phyloP scores from a whole-genome alignment of 2,797 vertebrate species.

The Rhinichthys osculus region DNA sequence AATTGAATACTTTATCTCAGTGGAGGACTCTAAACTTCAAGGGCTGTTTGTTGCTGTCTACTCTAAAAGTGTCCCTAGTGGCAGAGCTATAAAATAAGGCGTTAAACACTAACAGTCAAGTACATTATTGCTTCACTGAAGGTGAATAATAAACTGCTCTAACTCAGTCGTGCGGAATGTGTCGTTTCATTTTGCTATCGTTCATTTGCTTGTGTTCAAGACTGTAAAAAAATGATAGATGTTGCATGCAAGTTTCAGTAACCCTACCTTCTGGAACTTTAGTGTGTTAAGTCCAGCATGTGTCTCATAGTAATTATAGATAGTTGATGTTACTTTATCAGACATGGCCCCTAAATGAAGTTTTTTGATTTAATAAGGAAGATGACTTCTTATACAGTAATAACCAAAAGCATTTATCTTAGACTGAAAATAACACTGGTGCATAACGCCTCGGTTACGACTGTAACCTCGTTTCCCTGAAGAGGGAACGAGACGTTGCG shows the following conservation, averaged over 20 bases:
- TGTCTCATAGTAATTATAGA: background rate
- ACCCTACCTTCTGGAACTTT: background rate
- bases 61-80: conserved; percentile 30
- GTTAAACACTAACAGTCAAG: conserved; percentile 25
- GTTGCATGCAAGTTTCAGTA: background rate
- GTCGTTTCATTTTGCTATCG: background rate
- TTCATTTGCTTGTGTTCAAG: conserved; percentile 9
- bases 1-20: conserved; percentile 7
- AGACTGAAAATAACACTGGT: background rate
- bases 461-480: too few species aligned
- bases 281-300: background rate
- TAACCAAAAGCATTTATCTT: background rate
- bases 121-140: conserved; percentile 5
- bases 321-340: background rate
- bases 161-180: background rate
- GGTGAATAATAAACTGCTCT: conserved; percentile 16
- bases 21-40: conserved; percentile 10
- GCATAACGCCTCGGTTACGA: background rate
- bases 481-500: too few species aligned
- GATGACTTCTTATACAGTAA: background rate
- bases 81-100: conserved; percentile 34
- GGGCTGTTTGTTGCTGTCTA: conserved; percentile 22
- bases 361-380: background rate
- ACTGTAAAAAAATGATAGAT: background rate
- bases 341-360: background rate